A percentile compares a stretch with the other conserved stretches of the same genome.
phyloP scores from a whole-genome alignment of 2,797 vertebrate genomes.

The Arctocebus calabarensis region DNA sequence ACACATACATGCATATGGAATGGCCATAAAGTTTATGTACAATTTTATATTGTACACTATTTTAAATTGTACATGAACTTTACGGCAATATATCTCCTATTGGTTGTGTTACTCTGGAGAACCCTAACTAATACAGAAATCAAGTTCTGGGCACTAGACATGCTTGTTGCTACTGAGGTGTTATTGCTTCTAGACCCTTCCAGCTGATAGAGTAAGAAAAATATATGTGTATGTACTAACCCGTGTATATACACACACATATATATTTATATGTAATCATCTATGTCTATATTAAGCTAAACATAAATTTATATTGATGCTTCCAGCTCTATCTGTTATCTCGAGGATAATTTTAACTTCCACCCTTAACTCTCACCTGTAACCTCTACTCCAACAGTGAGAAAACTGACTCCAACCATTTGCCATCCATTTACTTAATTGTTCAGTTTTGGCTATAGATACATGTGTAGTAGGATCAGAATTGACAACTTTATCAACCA shows the following conservation, averaged over 20 bases:
- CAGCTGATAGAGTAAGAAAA: not conserved
- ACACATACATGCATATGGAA: not conserved
- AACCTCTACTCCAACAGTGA: not conserved
- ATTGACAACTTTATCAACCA: not conserved
- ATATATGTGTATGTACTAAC: not conserved
- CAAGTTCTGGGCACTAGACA: not conserved
- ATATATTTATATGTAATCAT: not conserved
- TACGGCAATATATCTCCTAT: not conserved
- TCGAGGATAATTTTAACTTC: not conserved
- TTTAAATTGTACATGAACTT: too few species aligned
- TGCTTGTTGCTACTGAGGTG: not conserved
- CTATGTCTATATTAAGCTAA: not conserved
- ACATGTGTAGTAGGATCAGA: not conserved
- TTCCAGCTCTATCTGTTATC: not conserved
- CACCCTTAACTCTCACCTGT: not conserved
- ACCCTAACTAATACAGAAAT: not conserved
- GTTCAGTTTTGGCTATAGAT: not conserved
- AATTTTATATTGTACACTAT: too few species aligned
- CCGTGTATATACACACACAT: too few species aligned
- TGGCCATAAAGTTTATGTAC: too few species aligned
- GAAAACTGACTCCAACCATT: not conserved
- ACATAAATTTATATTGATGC: not conserved
- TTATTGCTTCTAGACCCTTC: not conserved
- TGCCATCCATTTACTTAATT: not conserved
- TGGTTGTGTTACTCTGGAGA: not conserved